Conservation (phyloP, 2,113 vertebrate species). For the Trogon surrucura region DNA sequence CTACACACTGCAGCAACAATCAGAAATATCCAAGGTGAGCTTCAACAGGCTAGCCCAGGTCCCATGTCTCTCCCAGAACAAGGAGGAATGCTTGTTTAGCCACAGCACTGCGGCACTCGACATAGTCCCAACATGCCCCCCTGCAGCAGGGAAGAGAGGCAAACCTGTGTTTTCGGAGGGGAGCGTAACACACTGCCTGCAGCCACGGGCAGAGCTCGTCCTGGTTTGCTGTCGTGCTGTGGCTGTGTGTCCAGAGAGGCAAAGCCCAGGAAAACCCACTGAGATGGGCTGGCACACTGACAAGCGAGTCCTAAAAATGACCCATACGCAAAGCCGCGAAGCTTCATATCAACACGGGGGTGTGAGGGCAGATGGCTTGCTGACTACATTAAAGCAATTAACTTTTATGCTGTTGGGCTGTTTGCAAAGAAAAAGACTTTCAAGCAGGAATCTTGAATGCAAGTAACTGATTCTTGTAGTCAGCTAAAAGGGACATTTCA, state of each 20-base stretch:
- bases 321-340: neutral
- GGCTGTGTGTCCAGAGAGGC: neutral
- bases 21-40: neutral
- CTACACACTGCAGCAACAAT: neutral
- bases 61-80: neutral
- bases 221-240: neutral
- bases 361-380: neutral
- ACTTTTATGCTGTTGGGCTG: neutral
- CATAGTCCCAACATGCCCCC: neutral
- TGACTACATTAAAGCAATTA: neutral
- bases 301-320: neutral
- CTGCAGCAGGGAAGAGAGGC: neutral
- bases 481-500: neutral
- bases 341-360: neutral
- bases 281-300: neutral
- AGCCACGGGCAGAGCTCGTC: neutral
- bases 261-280: neutral
- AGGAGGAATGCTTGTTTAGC: neutral
- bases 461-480: neutral
- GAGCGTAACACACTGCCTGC: accelerated
- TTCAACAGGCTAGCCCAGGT: neutral
- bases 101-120: accelerated
- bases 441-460: neutral
- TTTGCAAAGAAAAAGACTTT: neutral
- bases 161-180: accelerated